Conservation (phyloP, 2,113 vertebrate genomes). For the Pionites leucogaster region DNA sequence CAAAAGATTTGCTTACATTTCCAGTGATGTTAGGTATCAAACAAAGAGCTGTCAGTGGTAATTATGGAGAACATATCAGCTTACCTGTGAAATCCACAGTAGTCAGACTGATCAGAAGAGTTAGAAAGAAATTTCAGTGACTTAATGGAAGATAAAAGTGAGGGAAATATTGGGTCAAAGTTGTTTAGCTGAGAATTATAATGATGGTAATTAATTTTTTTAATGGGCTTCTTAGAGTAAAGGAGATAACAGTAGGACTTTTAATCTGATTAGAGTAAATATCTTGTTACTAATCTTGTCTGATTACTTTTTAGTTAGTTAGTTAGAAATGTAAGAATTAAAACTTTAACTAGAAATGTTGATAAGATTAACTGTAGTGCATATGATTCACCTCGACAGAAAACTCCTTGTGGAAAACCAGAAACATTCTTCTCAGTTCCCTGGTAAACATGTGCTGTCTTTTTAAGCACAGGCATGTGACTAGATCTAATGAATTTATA, state of each 20-base stretch:
- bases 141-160: neutral
- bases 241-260: neutral
- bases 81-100: neutral
- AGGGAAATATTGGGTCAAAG: neutral
- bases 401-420: neutral
- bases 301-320: neutral
- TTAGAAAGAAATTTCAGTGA: neutral
- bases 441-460: neutral
- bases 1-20: neutral
- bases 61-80: neutral
- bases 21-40: neutral
- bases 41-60: neutral
- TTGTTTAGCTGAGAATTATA: neutral
- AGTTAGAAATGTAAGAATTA: neutral
- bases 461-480: neutral
- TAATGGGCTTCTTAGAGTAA: slow-evolving; percentile 36
- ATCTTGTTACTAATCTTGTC: slow-evolving; percentile 14
- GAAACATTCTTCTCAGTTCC: neutral
- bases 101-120: neutral
- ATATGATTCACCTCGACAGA: neutral
- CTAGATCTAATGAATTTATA: neutral
- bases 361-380: neutral
- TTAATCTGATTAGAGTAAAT: slow-evolving; percentile 38
- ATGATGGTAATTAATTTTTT: neutral
- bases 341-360: neutral